Percentiles rank a stretch among this genome's conserved stretches.
These are phyloP conservation scores for Leptonema lineaticorne DNA, from an alignment of 1,140 invertebrate species.

Conservation along the genomic window DNA sequence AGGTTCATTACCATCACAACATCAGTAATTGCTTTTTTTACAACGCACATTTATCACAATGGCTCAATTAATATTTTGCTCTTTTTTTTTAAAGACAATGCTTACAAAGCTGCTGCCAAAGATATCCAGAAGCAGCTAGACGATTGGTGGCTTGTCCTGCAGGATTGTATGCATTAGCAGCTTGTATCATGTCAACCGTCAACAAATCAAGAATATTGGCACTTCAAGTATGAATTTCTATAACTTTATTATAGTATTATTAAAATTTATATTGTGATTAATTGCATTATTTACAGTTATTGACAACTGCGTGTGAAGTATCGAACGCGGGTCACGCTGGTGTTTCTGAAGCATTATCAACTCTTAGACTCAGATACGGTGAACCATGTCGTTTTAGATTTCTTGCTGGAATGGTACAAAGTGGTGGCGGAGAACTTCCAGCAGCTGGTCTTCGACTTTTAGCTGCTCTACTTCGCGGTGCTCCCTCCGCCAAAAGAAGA, in stretches of 20 bases:
- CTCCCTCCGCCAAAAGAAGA: constrained; percentile 70
- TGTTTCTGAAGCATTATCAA: constrained; percentile 88
- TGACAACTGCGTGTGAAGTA: constrained; percentile 74
- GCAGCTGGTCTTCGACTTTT: constrained; percentile 83
- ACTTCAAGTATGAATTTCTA: constrained; percentile 66
- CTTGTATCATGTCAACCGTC: constrained; percentile 83
- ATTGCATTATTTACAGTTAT: constrained; percentile 59
- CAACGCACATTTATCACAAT: too few species aligned
- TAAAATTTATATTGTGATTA: constrained; percentile 15
- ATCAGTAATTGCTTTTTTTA: too few species aligned
- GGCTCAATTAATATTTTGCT: not conserved
- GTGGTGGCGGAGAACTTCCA: constrained; percentile 69
- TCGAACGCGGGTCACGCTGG: constrained; percentile 71
- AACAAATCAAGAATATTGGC: constrained; percentile 79
- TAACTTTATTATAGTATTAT: constrained; percentile 8
- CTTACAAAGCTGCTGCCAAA: constrained; percentile 72
- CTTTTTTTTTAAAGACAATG: constrained; percentile 63
- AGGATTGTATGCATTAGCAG: constrained; percentile 82
- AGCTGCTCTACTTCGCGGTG: constrained; percentile 77
- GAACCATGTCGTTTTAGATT: constrained; percentile 91
- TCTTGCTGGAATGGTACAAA: constrained; percentile 82
- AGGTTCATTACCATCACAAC: too few species aligned
- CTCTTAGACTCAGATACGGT: constrained; percentile 81
- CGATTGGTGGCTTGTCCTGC: constrained; percentile 74
- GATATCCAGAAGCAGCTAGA: constrained; percentile 73